phyloP scores from a whole-genome alignment of 2,797 vertebrate genomes.

The Ciconia nigra region DNA sequence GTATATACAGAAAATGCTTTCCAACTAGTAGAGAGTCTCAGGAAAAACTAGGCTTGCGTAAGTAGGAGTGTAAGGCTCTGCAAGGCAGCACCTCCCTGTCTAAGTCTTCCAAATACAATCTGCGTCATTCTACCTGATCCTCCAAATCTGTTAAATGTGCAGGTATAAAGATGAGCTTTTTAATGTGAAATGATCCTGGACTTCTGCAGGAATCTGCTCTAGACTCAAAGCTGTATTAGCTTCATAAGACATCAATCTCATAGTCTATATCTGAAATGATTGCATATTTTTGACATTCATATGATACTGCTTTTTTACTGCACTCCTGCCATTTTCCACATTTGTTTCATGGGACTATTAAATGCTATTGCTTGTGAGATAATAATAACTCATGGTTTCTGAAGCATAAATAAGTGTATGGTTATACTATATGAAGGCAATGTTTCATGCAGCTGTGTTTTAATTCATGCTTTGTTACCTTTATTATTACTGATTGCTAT shows the following conservation, averaged over 20 bases:
- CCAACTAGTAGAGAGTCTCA: background rate
- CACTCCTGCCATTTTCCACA: background rate
- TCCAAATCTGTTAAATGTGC: background rate
- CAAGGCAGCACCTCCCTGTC: fast-evolving
- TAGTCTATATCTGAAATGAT: background rate
- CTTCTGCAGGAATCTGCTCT: background rate
- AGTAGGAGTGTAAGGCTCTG: background rate
- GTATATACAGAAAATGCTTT: background rate
- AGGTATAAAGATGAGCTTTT: background rate
- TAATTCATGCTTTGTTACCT: background rate
- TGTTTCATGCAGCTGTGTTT: background rate
- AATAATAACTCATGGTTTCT: background rate
- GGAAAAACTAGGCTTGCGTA: background rate
- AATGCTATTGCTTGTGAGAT: background rate
- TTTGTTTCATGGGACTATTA: background rate
- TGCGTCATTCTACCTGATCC: background rate
- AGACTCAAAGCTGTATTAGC: background rate
- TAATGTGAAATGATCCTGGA: background rate
- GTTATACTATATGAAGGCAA: background rate
- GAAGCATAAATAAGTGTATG: background rate
- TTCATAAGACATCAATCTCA: background rate
- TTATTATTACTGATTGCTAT: background rate
- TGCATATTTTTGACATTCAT: background rate
- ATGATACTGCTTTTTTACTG: background rate
- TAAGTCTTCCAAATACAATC: background rate